Percentiles rank a stretch among this genome's conserved stretches.
These are phyloP conservation scores for Drosophila stalkeri DNA, from an alignment of 2,888 invertebrate genomes.

Conservation along the genomic window DNA sequence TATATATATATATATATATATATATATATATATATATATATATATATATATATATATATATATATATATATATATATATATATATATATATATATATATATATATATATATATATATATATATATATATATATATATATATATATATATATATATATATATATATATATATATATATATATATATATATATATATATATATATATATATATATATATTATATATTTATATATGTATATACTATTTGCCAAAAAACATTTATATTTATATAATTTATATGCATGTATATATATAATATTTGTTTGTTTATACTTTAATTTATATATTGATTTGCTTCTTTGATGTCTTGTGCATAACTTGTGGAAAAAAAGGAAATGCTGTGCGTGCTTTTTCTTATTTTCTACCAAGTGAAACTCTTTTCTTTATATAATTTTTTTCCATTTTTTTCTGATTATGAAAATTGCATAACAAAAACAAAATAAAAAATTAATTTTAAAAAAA, in stretches of 20 bases:
- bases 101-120: conserved; percentile 15
- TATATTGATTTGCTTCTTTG: conserved; percentile 6
- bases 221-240: conserved; percentile 9
- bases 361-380: conserved; percentile 19
- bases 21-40: not conserved
- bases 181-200: conserved; percentile 2
- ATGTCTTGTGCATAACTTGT: conserved; percentile 40
- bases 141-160: conserved; percentile 9
- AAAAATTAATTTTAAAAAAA: conserved; percentile 12
- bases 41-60: not conserved
- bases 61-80: conserved; percentile 11
- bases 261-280: conserved; percentile 2
- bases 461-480: conserved; percentile 1
- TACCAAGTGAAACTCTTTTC: conserved; percentile 33
- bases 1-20: conserved; percentile 8
- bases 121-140: not conserved
- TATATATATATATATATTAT: conserved; percentile 16
- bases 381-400: conserved; percentile 27
- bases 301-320: not conserved
- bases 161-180: not conserved
- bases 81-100: not conserved
- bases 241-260: conserved; percentile 31
- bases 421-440: conserved; percentile 8
- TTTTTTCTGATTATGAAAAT: not conserved
- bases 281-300: not conserved